Base-by-base conservation (phyloP, 2,113 vertebrate genomes). In the Podocnemis expansa region DNA sequence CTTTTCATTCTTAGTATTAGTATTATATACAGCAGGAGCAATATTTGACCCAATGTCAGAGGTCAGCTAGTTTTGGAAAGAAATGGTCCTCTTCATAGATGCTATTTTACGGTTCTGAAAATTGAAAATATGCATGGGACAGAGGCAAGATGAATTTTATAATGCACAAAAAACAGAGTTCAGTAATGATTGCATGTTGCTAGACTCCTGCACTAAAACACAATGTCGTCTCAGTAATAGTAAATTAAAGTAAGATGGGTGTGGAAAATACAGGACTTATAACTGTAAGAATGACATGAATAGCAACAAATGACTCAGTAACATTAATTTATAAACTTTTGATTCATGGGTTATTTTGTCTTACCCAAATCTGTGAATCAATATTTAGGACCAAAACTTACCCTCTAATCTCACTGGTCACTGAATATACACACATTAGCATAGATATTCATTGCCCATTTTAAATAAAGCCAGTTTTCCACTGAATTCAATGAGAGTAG, bases 251-350 rank as follows among this genome's bases (percentile, higher is more conserved):
- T 3, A 34, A 63, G n/a, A 60, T 0, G 19, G 21, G 56, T 34
- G 3, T n/a, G 31, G 8, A 87, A 89, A 78, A 27, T 21, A 49
- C 76, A 75, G 11, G 9, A 41, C 22, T 45, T 41, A 12, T 10
- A 47, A 47, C 47, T 47, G 47, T 10, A 82, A 76, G 31, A 75
- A 31, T 10, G 56, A 38, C 80, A 29, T 19, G 11, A 43, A 79
- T 2, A 7, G 4, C 1, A 12, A 2, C 14, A 56, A 4, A 1
- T 5, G 13, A 8, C 10, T 67, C 52, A 27, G 29, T 0, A 78
- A 8, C 27, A 9, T 17, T 70, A 38, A 3, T n/a, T 85, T 6
- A 29, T 38, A 43, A 47, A 51, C n/a, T 67, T 16, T n/a, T 67
- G n/a, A 14, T 3, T 55, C 16, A 95, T 13, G 16, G 31, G 11